Base-by-base conservation (phyloP, 2,888 invertebrate genomes). In the Phalera bucephala region DNA sequence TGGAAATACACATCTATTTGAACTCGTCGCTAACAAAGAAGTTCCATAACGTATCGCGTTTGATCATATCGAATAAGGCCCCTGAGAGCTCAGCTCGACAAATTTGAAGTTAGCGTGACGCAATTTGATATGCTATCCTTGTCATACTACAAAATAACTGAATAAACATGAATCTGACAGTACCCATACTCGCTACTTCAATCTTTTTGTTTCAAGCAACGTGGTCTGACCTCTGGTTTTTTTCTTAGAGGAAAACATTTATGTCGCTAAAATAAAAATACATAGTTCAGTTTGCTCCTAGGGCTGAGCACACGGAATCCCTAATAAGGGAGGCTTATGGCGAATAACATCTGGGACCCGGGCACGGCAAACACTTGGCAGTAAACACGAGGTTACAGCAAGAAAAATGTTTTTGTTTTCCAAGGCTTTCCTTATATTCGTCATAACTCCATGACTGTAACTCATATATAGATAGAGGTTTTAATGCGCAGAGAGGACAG, bases 311-410 rank as follows among this genome's bases (percentile, higher is more conserved):
- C 62, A 80, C 77, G 72, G 83, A 83, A 85, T 84, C 80, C 80
- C 73, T 88, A 87, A 87, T 87, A 88, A 85, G 85, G 78, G 72
- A 70, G 78, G 86, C 83, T 88, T 87, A 87, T 74, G 68, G 73
- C 80, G 81, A 77, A 85, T 82, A 86, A 84, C 88, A 88, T 86
- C 87, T 88, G 88, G 75, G 87, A 53, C 74, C 72, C 79, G 76
- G 60, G 65, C 76, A 75, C 70, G 76, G 80, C 83, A 88, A 88
- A 87, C 85, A 87, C 74, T 83, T 78, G 75, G 58, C 66, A 68
- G 85, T 80, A 85, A 86, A 86, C 82, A 87, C 72, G 72, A 67
- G 74, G 77, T 74, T 72, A 74, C 66, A 71, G 70, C 68, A 79
- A 84, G 85, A 82, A 84, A 86, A 83, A 83, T 84, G 80, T 76